phyloP scores from a whole-genome alignment of 1,140 invertebrate species.

The Diorhabda carinulata region DNA sequence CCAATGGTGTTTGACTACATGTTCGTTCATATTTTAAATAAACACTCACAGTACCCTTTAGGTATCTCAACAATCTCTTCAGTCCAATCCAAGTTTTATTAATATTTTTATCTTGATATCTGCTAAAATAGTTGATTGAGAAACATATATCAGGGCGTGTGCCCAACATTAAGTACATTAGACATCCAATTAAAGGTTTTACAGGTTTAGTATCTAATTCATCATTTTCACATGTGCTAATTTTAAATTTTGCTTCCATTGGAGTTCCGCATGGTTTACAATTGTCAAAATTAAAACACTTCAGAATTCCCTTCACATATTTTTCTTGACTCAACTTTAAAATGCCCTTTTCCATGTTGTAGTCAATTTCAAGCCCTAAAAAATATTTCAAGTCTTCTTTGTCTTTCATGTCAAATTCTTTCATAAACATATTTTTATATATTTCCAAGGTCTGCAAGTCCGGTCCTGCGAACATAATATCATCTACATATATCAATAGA shows the following conservation, averaged over 20 bases:
- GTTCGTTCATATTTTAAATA: constrained; percentile 3
- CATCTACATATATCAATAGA: not conserved
- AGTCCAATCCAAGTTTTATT: constrained; percentile 10
- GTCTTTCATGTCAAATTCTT: not conserved
- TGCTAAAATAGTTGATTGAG: constrained; percentile 13
- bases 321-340: constrained; percentile 4
- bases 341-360: not conserved
- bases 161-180: constrained; percentile 18
- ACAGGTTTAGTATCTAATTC: constrained; percentile 6
- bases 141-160: constrained; percentile 14
- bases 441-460: not conserved
- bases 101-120: constrained; percentile 12
- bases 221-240: not conserved
- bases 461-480: not conserved
- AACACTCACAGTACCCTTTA: constrained; percentile 5
- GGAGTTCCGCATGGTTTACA: not conserved
- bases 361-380: not conserved
- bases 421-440: not conserved
- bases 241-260: constrained; percentile 2
- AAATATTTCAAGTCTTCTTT: not conserved
- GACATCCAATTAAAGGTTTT: constrained; percentile 11
- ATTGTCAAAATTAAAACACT: constrained; percentile 5
- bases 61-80: constrained; percentile 13
- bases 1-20: not conserved
- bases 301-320: constrained; percentile 4